Base-by-base conservation (phyloP, 2,888 invertebrate genomes). In the Cartodere bifasciata region DNA sequence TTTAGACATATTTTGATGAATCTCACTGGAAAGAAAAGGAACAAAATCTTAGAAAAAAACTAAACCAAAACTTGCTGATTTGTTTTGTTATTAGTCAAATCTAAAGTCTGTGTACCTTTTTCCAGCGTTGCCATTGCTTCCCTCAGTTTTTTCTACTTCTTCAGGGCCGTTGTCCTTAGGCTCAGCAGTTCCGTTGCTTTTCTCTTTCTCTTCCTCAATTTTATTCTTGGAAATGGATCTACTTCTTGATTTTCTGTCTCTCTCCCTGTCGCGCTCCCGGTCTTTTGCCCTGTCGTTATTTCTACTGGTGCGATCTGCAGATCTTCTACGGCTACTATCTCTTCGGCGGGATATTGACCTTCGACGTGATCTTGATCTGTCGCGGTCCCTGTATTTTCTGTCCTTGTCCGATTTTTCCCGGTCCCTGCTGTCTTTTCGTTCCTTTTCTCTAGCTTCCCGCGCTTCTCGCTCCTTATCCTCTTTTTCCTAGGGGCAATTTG, bases 401-500 rank as follows among this genome's bases (percentile, higher is more conserved):
- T 50, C 63, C 56, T 55, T 55, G 22, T 58, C 51, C 9, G 53
- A 44, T 43, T 44, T 54, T 41, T 46, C 63, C 58, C 37, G 44
- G 36, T 53, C 64, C 53, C 51, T 47, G 21, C 56, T 62, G 32
- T 60, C 60, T 25, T 65, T 64, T 3, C 62, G 54, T 21, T 65
- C 65, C 32, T 62, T 61, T 29, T 37, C 49, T 67, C 73, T 34
- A 26, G 34, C 38, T 42, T 54, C 48, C 29, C 49, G 29, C 11
- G 82, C 75, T 51, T 79, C 74, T 36, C 82, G 81, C 55, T 82
- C 80, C 41, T 82, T 84, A 56, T 83, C 83, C 76, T 77, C 9
- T 23, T n/a, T n/a, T n/a, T n/a, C n/a, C n/a, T n/a, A n/a, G n/a
- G n/a, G n/a, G n/a, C n/a, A n/a, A n/a, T n/a, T n/a, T n/a, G n/a